These are phyloP conservation scores for Samia ricini DNA, from an alignment of 1,140 invertebrate species.

Conservation along the genomic window DNA sequence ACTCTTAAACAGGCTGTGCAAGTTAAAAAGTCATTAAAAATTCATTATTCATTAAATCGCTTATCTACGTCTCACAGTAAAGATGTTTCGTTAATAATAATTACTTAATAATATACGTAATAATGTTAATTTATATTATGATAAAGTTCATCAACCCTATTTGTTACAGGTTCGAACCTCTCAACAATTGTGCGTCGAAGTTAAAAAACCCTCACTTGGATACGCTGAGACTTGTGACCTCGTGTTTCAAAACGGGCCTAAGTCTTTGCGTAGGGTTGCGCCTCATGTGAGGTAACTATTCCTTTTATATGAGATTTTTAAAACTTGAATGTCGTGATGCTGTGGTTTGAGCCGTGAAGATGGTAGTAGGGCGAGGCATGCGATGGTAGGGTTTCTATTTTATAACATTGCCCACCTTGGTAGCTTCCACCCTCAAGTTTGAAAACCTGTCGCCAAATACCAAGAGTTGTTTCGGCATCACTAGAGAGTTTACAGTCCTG, in stretches of 20 bases:
- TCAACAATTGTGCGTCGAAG: slow-evolving; percentile 83
- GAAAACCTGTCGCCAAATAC: too few relatives aligned
- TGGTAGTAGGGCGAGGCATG: too few relatives aligned
- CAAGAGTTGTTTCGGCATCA: too few relatives aligned
- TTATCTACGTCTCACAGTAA: not conserved
- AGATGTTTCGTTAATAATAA: not conserved
- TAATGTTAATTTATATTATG: not conserved
- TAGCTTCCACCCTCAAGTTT: too few relatives aligned
- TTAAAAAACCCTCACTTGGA: slow-evolving; percentile 82
- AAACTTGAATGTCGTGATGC: too few relatives aligned
- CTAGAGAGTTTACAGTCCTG: too few relatives aligned
- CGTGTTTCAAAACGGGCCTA: slow-evolving; percentile 87
- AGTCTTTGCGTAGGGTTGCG: slow-evolving; percentile 78
- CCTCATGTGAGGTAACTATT: slow-evolving; percentile 48
- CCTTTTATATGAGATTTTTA: too few relatives aligned
- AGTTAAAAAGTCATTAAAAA: not conserved
- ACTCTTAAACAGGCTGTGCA: too few relatives aligned
- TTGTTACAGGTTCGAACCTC: slow-evolving; percentile 83
- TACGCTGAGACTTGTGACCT: slow-evolving; percentile 89
- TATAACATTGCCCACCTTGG: too few relatives aligned
- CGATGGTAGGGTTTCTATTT: too few relatives aligned
- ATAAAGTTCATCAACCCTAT: not conserved
- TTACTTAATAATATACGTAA: not conserved
- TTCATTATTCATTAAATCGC: not conserved
- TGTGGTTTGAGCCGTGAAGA: too few relatives aligned